These are phyloP conservation scores for Fabriciana adippe DNA, from an alignment of 2,888 invertebrate species.

Conservation along the genomic window DNA sequence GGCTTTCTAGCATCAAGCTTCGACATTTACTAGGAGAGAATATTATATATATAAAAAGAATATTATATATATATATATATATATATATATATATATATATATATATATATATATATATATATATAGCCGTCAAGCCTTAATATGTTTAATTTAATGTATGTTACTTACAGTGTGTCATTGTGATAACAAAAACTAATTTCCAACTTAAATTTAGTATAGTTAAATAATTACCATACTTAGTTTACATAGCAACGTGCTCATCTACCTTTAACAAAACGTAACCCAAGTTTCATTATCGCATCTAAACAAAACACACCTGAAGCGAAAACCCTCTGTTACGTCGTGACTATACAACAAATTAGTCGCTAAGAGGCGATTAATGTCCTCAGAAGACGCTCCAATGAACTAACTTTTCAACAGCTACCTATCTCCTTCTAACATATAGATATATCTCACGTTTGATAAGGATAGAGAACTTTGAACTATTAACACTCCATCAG, in stretches of 20 bases:
- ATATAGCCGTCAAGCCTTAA: too few relatives aligned
- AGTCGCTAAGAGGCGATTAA: constrained; percentile 42
- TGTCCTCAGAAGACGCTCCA: constrained; percentile 41
- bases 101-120: too few relatives aligned
- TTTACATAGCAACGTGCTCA: background rate
- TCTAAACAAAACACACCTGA: constrained; percentile 20
- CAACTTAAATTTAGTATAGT: constrained; percentile 17
- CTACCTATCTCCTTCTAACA: constrained; percentile 38
- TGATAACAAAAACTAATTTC: constrained; percentile 15
- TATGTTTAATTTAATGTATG: background rate
- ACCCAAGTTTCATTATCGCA: constrained; percentile 1
- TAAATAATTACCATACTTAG: background rate
- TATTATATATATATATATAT: too few relatives aligned
- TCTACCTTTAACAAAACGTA: background rate
- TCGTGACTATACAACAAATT: constrained; percentile 38
- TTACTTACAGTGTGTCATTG: background rate
- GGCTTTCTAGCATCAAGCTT: too few relatives aligned
- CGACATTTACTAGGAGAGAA: too few relatives aligned
- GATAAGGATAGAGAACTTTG: constrained; percentile 37
- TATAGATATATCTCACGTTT: constrained; percentile 3
- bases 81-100: too few relatives aligned
- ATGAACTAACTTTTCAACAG: constrained; percentile 43
- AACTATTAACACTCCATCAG: constrained; percentile 39
- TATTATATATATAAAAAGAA: too few relatives aligned
- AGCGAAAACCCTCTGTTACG: constrained; percentile 16